Evolutionary conservation across 1,140 invertebrate genomes (phyloP), one percentile per base, ranked within the genome.

Genomic region (Zaprionus ghesquierei): DNA sequence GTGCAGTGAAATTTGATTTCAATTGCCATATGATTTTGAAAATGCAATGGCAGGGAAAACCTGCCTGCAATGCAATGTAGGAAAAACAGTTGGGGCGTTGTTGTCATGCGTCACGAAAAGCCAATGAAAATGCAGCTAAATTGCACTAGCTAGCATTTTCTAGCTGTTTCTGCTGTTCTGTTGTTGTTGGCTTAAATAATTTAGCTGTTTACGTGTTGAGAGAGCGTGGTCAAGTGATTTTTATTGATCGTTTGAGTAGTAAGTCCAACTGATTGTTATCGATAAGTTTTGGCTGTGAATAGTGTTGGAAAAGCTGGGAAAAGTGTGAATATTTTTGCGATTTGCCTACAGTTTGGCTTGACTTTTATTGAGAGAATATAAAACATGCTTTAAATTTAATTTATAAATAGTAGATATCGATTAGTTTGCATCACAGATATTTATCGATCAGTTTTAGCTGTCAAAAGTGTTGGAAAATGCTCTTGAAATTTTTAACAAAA

Each of bases 1-100:
- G 78, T 87, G 81, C 79, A 75, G 54, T 66, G 66, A 81, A 87
- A 87, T 87, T 87, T 87, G 81, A 87, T 86, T 86, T 86, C 75
- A 87, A 86, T 86, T 86, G 85, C 78, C 81, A 78, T 87, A 87
- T 81, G 79, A 81, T 81, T 77, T 70, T 46, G 60, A 54, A 71
- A 75, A 50, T 50, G 60, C 61, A 70, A 38, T 56, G 8, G 20
- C 22, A 49, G 18, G 49, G 53, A 55, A 44, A 64, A 41, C 12
- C 23, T 25, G 33, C n/a, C n/a, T n/a, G 2, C 18, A 18, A 44
- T 18, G 12, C 27, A 18, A 41, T n/a, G 22, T 23, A 61, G 31
- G 18, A 29, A 51, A 53, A 63, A 44, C 15, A 5, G 27, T 27
- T 15, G n/a, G 35, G 33, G 22, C 27, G 27, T n/a, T 6, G 35